Conservation (phyloP, 2,888 invertebrate species). For the Drosophila anceps region DNA sequence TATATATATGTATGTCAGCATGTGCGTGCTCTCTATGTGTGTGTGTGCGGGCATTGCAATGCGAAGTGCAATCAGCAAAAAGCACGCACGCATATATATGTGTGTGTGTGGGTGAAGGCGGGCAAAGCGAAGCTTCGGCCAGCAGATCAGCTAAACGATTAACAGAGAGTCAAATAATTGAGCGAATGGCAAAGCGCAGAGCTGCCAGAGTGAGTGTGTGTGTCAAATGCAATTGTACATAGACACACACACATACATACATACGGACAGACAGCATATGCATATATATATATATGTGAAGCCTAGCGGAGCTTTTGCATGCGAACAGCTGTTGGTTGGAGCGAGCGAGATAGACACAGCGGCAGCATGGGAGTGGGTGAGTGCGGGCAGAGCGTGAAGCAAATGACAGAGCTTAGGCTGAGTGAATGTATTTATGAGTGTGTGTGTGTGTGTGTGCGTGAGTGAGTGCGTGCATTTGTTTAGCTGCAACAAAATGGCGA, state of each 20-base stretch:
- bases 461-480: neutral
- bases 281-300: neutral
- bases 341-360: neutral
- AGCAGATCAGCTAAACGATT: conserved; percentile 5
- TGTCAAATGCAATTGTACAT: neutral
- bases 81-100: neutral
- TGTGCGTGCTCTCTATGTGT: conserved; percentile 5
- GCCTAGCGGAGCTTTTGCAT: conserved; percentile 11
- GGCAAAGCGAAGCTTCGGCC: conserved; percentile 13
- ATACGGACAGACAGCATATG: too few species aligned
- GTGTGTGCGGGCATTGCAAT: conserved; percentile 30
- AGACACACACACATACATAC: neutral
- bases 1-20: conserved; percentile 15
- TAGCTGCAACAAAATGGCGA: conserved; percentile 11
- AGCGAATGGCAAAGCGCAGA: conserved; percentile 17
- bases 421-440: neutral
- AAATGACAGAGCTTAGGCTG: neutral
- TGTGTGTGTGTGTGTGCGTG: neutral
- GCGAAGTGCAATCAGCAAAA: conserved; percentile 23
- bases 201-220: neutral
- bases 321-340: conserved; percentile 15
- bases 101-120: conserved; percentile 14
- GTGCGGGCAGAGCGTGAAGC: neutral
- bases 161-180: neutral
- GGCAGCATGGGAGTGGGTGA: neutral